Evolutionary conservation across 2,888 invertebrate genomes (phyloP), one percentile per base, ranked within the genome.

Genomic region (Drosophila seclusa): DNA sequence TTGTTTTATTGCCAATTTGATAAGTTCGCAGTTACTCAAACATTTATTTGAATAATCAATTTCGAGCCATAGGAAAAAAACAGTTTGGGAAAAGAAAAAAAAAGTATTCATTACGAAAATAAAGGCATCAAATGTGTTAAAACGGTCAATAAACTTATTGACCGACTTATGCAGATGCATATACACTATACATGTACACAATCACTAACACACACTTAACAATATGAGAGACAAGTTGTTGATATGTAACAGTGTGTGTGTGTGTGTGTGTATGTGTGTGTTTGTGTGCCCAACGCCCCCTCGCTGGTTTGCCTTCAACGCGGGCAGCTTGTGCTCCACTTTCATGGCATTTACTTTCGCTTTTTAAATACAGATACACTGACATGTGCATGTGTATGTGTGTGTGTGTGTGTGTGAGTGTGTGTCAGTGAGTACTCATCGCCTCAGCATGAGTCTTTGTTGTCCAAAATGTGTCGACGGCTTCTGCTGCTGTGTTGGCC

Each of bases 101-200:
- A 59, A 70, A 71, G 68, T 69, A 73, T 72, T 77, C 54, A 73
- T 81, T 79, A 68, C 71, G 73, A 80, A 80, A 67, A 66, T 73
- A 48, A 55, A 74, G 64, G 72, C 73, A 69, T 74, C 54, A 80
- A 80, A 76, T 69, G 67, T 75, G 69, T 62, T 72, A 76, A 80
- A 75, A 71, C 87, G 87, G 89, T 87, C 87, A 87, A 87, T 89
- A 87, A 87, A 87, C 87, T 85, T 87, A 87, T 85, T 89, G 87
- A 83, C 83, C 87, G 87, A 86, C 72, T 80, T 86, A 75, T 65
- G 60, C 69, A 66, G 69, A 61, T 66, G 73, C 74, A 69, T 24
- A 69, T 67, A 68, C 54, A 68, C 7, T 16, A 59, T 68, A 59
- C 54, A 61, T 11, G 13, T 31, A 32, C 27, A 29, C 32, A 49